Base-by-base conservation (phyloP, 2,888 invertebrate species). In the Mythimna ferrago region DNA sequence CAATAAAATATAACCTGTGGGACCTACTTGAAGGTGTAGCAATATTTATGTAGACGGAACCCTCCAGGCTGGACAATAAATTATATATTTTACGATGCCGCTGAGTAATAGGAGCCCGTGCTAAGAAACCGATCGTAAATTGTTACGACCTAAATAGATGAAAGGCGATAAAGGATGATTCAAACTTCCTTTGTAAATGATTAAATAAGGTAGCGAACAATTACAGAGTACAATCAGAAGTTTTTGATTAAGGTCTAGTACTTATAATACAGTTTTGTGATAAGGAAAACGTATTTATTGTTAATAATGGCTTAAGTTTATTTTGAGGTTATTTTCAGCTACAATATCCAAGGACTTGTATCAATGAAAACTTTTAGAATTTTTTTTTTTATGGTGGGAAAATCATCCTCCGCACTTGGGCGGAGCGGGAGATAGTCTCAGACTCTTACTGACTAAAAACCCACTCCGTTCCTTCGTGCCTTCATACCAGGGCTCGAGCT, bases 51-150 rank as follows among this genome's bases (percentile, higher is more conserved):
- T 86, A 85, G 78, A 84, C 71, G 81, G 76, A 83, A 84, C 85
- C 88, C 85, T 83, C 75, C 71, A 76, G 82, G 82, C 80, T 83
- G 86, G 41, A 86, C 86, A 87, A 93, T 93, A 94, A 93, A 94
- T 94, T 92, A 93, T 93, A 93, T 93, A 93, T 93, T 95, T 94
- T 93, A 94, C 93, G 94, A 93, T 81, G 88, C 90, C 87, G 90
- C 88, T 92, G 94, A 94, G 93, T 94, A 93, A 93, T 92, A 93
- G 92, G 88, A 91, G 89, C 89, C 89, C 89, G 90, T 92, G 89
- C 82, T 83, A 69, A 84, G 86, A 89, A 88, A 90, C 90, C 82
- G 88, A 78, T 89, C 91, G 89, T 93, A 93, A 94, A 93, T 90
- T 91, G 86, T 89, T 89, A 90, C 88, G 85, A 88, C 88, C 87